Conservation (phyloP, 2,113 vertebrate species). For the Microcebus tavaratra region DNA sequence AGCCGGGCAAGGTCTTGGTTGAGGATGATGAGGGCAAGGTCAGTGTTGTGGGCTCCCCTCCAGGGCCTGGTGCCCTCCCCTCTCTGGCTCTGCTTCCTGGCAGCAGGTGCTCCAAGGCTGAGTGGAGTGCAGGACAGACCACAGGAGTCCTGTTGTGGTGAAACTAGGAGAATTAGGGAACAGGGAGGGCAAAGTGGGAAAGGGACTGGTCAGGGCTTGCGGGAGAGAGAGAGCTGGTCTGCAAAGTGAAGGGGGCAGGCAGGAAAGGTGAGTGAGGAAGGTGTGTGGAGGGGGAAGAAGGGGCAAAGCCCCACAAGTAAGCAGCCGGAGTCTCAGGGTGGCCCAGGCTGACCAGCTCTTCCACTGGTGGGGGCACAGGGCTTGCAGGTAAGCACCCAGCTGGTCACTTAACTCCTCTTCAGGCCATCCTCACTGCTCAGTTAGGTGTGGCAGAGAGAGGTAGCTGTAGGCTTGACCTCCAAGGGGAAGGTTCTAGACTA, state of each 20-base stretch:
- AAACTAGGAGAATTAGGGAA: background rate
- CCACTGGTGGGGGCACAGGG: background rate
- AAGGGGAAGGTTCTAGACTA: background rate
- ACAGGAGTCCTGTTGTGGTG: background rate
- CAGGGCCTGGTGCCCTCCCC: background rate
- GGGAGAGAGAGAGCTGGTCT: background rate
- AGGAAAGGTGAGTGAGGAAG: background rate
- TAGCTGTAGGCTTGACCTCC: background rate
- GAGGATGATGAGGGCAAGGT: slow-evolving; percentile 98
- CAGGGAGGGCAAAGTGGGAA: background rate
- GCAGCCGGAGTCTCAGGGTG: background rate
- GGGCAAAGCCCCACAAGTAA: background rate
- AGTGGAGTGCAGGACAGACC: background rate
- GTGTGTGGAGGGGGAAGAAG: background rate
- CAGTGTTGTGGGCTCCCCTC: slow-evolving; percentile 7
- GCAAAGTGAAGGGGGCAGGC: background rate
- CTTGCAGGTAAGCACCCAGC: accelerated
- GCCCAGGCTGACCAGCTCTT: background rate
- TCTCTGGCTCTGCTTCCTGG: background rate
- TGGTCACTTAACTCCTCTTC: background rate
- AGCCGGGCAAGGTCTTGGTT: slow-evolving; percentile 89
- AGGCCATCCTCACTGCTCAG: background rate
- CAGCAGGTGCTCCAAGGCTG: background rate
- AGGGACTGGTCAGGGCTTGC: too few species aligned
- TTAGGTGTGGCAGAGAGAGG: too few species aligned